Evolutionary conservation across 2,113 vertebrate genomes (phyloP), one percentile per base, ranked within the genome.

Genomic region (Casuarius casuarius): DNA sequence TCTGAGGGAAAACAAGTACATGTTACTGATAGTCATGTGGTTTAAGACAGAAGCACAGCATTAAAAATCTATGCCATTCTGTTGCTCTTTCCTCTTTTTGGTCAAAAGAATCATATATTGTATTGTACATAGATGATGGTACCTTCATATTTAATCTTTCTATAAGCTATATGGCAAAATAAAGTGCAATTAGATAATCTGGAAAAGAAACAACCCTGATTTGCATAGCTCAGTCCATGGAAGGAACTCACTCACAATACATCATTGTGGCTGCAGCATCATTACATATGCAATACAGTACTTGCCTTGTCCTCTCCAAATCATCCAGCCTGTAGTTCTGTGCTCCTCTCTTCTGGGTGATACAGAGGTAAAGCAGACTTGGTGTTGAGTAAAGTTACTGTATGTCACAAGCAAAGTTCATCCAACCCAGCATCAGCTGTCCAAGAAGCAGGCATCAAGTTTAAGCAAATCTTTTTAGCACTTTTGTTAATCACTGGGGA

Each of bases 1-100:
- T 54, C 67, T 56, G 31, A 67, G 9, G 9, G 44, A 33, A 18
- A 28, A 22, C 10, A 42, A 70, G 14, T 49, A 58, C 19, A 1
- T 1, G 3, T 31, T 87, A 67, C 20, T 29, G 18, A 63, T 25
- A 25, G 8, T 3, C 0, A 8, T 6, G 7, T 2, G 4, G 7
- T 28, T 54, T 63, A 21, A 56, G 10, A 70, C 8, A 1, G 0
- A 48, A 68, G 0, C 6, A 44, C 23, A 62, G 5, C 18, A 66
- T 42, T 81, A 28, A 8, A 89, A 75, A 2, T 35, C 18, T 49
- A 31, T 31, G 31, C 44, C 48, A 48, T 22, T 48, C 14, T 74
- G 3, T 8, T 51, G 3, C 61, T 75, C 22, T 31, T 40, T 48
- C 76, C 67, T 15, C 7, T 12, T 29, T 63, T 38, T 62, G 22